Conservation (phyloP, 2,888 invertebrate genomes). For the Zaprionus obscuricornis region DNA sequence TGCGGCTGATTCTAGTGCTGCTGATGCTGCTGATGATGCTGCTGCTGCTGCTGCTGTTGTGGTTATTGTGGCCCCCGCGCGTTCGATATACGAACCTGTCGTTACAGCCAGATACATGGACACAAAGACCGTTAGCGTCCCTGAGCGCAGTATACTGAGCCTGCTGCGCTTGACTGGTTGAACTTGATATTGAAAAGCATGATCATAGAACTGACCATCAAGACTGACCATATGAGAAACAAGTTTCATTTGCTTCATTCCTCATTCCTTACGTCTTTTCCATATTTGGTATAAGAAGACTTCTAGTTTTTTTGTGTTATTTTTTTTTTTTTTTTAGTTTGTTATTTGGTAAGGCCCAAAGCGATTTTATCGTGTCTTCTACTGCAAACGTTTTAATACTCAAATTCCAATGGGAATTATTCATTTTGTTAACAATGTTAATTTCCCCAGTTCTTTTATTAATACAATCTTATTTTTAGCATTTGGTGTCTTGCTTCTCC, state of each 20-base stretch:
- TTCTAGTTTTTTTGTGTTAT: constrained; percentile 10
- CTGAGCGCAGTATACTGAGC: constrained; percentile 30
- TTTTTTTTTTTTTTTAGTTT: no score
- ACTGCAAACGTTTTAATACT: constrained; percentile 28
- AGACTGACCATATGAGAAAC: constrained; percentile 35
- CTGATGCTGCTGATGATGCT: constrained; percentile 4
- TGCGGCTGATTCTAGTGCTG: constrained; percentile 14
- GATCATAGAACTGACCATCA: constrained; percentile 48
- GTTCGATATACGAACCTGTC: constrained; percentile 52
- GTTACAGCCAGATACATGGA: constrained; percentile 22
- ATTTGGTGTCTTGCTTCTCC: constrained; percentile 12
- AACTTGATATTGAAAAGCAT: constrained; percentile 79
- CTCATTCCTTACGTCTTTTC: constrained; percentile 17
- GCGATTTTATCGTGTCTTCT: constrained; percentile 29
- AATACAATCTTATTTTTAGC: constrained; percentile 35
- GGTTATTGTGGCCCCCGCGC: constrained; percentile 42
- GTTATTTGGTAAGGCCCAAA: constrained; percentile 29
- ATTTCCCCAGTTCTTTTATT: constrained; percentile 17
- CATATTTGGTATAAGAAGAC: constrained; percentile 15
- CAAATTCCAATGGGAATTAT: constrained; percentile 51
- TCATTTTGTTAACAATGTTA: constrained; percentile 28
- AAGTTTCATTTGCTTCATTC: constrained; percentile 40
- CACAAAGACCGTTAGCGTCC: constrained; percentile 62
- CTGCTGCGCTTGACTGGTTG: constrained; percentile 69
- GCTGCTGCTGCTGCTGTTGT: constrained; percentile 15